Evolutionary conservation across 1,140 invertebrate genomes (phyloP), one percentile per base, ranked within the genome.

Genomic region (Drosophila bipectinata): DNA sequence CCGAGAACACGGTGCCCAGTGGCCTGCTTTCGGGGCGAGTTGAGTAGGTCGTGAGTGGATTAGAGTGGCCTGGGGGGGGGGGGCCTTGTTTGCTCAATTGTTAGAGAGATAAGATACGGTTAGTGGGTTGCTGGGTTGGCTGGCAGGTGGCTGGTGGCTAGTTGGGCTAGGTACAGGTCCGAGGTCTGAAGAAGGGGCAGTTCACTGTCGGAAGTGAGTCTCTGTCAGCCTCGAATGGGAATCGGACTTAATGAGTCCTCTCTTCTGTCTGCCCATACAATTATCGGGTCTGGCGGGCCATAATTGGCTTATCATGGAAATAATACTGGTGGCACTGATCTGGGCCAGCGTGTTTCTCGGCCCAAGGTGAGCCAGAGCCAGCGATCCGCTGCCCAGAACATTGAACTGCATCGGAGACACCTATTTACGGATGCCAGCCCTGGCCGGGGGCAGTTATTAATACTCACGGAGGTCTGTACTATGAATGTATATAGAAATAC

Each of bases 221-320:
- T 7, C 26, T 12, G 12, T 9, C 18, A 44, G 9, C 63, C 63
- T 64, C 59, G 10, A 64, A 3, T 21, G 21, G 21, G 21, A 21
- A 44, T 67, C 47, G 34, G 34, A 51, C 26, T 44, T 51, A 62
- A 66, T 30, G 47, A 12, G 18, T 61, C 24, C 39, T 45, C 9
- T 4, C 30, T 18, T 24, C 14, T 45, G 18, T 53, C 48, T 58
- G 69, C 28, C 54, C 58, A 75, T 63, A 71, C 45, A 53, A 79
- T 79, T 80, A 75, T 75, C 77, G 44, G 34, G 37, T 72, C 41
- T 15, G 39, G 14, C 10, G 15, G 61, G 71, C 10, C 55, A 59
- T 76, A 79, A 79, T 79, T 79, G 67, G 77, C 71, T 71, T 72
- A 77, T 61, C 54, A 71, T 49, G 59, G 73, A 71, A 51, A 34